Percentiles rank a stretch among this genome's conserved stretches.
Evolutionary conservation across 1,140 invertebrate species (phyloP).

Genomic region (Panagrolaimus sp.): DNA sequence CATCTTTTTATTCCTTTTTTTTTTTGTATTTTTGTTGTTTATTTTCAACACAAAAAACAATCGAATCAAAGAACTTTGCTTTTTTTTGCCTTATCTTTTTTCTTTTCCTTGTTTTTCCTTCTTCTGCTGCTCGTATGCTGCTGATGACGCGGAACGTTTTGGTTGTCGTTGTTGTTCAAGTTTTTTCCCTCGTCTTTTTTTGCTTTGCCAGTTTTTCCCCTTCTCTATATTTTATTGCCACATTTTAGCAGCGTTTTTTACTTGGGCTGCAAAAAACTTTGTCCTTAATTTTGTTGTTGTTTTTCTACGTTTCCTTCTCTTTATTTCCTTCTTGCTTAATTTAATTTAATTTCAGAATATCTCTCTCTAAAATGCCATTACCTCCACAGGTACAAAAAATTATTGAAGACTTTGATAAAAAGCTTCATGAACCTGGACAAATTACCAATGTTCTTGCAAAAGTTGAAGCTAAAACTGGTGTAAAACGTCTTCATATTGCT

Average conservation of each 20-base stretch:
- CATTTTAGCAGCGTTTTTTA: conserved; percentile 67
- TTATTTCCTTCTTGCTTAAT: conserved; percentile 62
- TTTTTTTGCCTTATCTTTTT: conserved; percentile 9
- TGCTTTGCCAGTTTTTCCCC: not conserved
- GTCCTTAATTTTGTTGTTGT: not conserved
- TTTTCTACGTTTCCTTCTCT: conserved; percentile 52
- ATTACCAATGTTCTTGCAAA: conserved; percentile 70
- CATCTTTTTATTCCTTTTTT: not conserved
- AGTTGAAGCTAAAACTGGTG: conserved; percentile 74
- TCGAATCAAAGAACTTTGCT: not conserved
- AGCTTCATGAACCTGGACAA: conserved; percentile 72
- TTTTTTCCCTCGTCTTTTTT: not conserved
- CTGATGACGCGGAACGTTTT: not conserved
- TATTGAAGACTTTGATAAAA: conserved; percentile 65
- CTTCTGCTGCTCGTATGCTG: too few relatives aligned
- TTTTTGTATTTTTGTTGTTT: not conserved
- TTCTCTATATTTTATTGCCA: conserved; percentile 20
- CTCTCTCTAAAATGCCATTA: conserved; percentile 36
- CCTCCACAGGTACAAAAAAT: conserved; percentile 55
- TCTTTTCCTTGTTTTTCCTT: not conserved
- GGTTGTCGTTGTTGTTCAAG: not conserved
- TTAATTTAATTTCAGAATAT: not conserved
- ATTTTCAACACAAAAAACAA: not conserved
- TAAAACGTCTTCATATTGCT: conserved; percentile 77
- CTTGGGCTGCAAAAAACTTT: conserved; percentile 63